A percentile compares a stretch with the other conserved stretches of the same genome.
Evolutionary conservation across 2,797 vertebrate species (phyloP).

Genomic region (Aulostomus chinensis): DNA sequence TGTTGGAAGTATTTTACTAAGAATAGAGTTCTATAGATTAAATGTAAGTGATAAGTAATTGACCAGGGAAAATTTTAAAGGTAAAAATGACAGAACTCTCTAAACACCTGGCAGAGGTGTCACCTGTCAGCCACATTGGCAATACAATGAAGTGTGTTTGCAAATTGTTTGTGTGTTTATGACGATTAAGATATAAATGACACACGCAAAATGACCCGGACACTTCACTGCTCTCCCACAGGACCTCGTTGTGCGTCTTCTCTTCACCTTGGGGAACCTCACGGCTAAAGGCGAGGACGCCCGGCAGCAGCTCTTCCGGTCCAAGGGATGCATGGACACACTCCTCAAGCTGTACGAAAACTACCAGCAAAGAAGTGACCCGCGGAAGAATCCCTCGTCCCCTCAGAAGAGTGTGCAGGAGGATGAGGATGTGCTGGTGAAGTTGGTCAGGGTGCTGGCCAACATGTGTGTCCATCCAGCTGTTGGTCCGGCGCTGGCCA

Average conservation of each 20-base stretch:
- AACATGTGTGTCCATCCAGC: constrained; percentile 88
- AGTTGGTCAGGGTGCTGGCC: constrained; percentile 90
- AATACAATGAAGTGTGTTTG: neutral
- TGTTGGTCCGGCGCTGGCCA: constrained; percentile 81
- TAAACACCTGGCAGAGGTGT: too few relatives aligned
- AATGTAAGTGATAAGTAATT: neutral
- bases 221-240: constrained; percentile 52
- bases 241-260: constrained; percentile 89
- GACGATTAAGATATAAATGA: too few relatives aligned
- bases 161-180: too few relatives aligned
- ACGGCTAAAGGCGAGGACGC: constrained; percentile 84
- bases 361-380: constrained; percentile 74
- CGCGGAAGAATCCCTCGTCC: neutral
- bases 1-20: neutral
- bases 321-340: constrained; percentile 73
- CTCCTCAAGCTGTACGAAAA: constrained; percentile 83
- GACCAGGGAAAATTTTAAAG: neutral
- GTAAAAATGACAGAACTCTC: too few relatives aligned
- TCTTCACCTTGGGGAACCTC: constrained; percentile 94
- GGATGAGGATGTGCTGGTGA: constrained; percentile 89
- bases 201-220: too few relatives aligned
- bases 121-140: neutral
- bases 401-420: constrained; percentile 39
- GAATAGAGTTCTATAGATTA: neutral
- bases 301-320: constrained; percentile 81